A percentile compares a stretch with the other conserved stretches of the same genome.
Evolutionary conservation across 2,888 invertebrate genomes (phyloP).

Genomic region (Atherix ibis): DNA sequence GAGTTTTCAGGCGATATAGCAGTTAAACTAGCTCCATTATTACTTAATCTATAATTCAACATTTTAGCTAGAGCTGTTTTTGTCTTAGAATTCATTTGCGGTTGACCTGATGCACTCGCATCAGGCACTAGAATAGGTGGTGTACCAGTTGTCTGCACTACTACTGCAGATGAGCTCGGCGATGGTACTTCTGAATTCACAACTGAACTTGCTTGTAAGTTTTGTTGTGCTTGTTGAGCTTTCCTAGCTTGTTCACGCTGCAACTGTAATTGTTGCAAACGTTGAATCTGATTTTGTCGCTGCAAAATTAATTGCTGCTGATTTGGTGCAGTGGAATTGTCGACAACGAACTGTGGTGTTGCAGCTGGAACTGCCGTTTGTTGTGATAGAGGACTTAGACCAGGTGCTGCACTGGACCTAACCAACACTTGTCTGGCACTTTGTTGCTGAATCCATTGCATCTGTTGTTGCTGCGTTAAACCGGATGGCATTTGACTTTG

Average conservation of each 20-base stretch:
- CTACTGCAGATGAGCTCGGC: too few relatives aligned
- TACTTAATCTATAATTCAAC: conserved; percentile 65
- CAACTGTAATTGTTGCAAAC: conserved; percentile 23
- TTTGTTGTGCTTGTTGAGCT: conserved; percentile 14
- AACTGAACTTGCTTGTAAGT: conserved; percentile 18
- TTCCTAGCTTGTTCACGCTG: conserved; percentile 20
- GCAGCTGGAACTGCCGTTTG: conserved; percentile 6
- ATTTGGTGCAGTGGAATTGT: conserved; percentile 14
- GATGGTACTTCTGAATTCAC: too few relatives aligned
- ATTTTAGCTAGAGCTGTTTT: conserved; percentile 93
- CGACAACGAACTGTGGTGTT: conserved; percentile 14
- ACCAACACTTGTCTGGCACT: conserved; percentile 45
- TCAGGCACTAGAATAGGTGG: conserved; percentile 3
- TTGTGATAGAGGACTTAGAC: conserved; percentile 26
- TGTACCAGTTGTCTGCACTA: conserved; percentile 4
- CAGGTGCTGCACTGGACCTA: conserved; percentile 25
- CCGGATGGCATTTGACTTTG: conserved; percentile 52
- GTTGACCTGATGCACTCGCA: conserved; percentile 10
- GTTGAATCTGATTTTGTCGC: conserved; percentile 22
- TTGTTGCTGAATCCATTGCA: conserved; percentile 54
- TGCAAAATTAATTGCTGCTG: conserved; percentile 36
- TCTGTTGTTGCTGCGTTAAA: conserved; percentile 44
- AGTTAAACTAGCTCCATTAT: conserved; percentile 31
- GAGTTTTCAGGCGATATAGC: conserved; percentile 24
- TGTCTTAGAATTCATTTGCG: conserved; percentile 71